Evolutionary conservation across 37 sponge, comb jelly and placozoan genomes (phyloP).

Genomic region (Axinella damicornis): DNA sequence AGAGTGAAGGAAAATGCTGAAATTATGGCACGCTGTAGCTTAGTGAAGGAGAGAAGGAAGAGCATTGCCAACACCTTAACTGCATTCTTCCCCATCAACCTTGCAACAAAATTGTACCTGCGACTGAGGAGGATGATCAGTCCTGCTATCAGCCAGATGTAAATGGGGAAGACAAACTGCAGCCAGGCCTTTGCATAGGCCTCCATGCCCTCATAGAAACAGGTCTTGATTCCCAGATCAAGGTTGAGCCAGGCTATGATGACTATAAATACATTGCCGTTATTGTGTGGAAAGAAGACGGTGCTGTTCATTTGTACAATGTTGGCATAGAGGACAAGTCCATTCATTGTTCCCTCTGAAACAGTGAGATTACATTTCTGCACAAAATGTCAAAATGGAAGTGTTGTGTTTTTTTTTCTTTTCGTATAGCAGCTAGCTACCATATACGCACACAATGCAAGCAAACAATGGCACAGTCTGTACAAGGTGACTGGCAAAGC

Average conservation of each 20-base stretch:
- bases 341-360: background rate
- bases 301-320: background rate
- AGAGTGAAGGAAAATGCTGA: background rate
- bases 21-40: constrained; percentile 16
- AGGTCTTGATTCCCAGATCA: constrained; percentile 38
- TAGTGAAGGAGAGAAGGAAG: constrained; percentile 32
- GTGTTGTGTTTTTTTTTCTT: too few species aligned
- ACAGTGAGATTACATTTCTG: background rate
- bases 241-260: background rate
- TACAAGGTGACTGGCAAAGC: too few species aligned
- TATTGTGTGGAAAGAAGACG: background rate
- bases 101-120: background rate
- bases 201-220: constrained; percentile 28
- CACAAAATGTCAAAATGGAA: too few species aligned
- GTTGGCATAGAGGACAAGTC: background rate
- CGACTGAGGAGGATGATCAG: constrained; percentile 8
- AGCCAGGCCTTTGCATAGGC: constrained; percentile 38
- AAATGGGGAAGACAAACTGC: constrained; percentile 49
- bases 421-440: too few species aligned
- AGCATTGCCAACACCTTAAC: constrained; percentile 38
- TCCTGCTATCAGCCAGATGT: constrained; percentile 19
- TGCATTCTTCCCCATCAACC: constrained; percentile 1
- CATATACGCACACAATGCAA: too few species aligned
- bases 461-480: too few species aligned
- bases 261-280: background rate